Evolutionary conservation across 2,888 invertebrate species (phyloP).

Genomic region (Eumacrocentrus americanus): DNA sequence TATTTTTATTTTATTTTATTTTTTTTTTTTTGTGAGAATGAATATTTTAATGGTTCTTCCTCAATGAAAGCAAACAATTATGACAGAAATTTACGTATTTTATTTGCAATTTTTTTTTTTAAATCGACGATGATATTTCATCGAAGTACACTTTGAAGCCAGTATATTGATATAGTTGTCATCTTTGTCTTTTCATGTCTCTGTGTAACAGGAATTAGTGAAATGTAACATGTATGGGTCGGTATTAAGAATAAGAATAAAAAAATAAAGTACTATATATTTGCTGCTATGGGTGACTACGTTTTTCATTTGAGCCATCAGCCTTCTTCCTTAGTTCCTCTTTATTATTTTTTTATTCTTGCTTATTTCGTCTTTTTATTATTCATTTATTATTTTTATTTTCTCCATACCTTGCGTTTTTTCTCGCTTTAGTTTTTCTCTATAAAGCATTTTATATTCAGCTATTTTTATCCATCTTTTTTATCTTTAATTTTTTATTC

Average conservation of each 20-base stretch:
- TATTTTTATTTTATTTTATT: slow-evolving; percentile 1
- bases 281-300: slow-evolving; percentile 43
- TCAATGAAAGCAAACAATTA: too few species aligned
- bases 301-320: slow-evolving; percentile 44
- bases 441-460: not conserved
- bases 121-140: too few species aligned
- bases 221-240: slow-evolving; percentile 13
- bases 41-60: not conserved
- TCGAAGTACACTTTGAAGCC: too few species aligned
- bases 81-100: too few species aligned
- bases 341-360: slow-evolving; percentile 29
- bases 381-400: too few species aligned
- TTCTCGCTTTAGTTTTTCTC: slow-evolving; percentile 25
- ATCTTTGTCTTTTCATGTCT: not conserved
- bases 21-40: not conserved
- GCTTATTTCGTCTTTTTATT: slow-evolving; percentile 34
- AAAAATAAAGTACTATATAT: slow-evolving; percentile 51
- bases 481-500: not conserved
- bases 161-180: too few species aligned
- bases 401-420: slow-evolving; percentile 58
- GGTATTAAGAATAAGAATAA: slow-evolving; percentile 37
- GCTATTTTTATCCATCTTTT: slow-evolving; percentile 9
- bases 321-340: slow-evolving; percentile 39
- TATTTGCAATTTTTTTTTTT: too few species aligned
- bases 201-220: slow-evolving; percentile 12